Evolutionary conservation across 2,113 vertebrate species (phyloP).

Genomic region (Chunga burmeisteri): DNA sequence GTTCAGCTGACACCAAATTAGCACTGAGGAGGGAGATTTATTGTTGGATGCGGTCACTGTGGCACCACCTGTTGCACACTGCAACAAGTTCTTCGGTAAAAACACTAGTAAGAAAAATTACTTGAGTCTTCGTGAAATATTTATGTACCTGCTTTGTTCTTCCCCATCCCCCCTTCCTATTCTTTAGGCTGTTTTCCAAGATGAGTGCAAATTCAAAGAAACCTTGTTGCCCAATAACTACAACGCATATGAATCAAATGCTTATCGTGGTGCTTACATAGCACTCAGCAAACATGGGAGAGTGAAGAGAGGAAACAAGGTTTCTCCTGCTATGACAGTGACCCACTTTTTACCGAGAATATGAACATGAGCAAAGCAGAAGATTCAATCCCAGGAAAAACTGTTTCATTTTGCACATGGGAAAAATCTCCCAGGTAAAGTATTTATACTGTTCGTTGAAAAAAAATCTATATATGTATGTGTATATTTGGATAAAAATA

Average conservation of each 20-base stretch:
- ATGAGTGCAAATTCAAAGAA: slow-evolving; percentile 95
- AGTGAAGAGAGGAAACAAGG: slow-evolving; percentile 89
- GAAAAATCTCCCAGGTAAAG: slow-evolving; percentile 82
- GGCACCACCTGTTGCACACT: slow-evolving; percentile 17
- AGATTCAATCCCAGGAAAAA: slow-evolving; percentile 21
- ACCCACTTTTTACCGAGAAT: slow-evolving; percentile 96
- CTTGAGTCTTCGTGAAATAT: neutral
- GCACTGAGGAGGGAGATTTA: slow-evolving; percentile 12
- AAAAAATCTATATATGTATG: slow-evolving; percentile 53
- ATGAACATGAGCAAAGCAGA: slow-evolving; percentile 65
- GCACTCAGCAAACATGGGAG: slow-evolving; percentile 92
- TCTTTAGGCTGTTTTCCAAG: slow-evolving; percentile 87
- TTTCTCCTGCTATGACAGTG: slow-evolving; percentile 90
- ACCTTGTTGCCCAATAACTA: slow-evolving; percentile 93
- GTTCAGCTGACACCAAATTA: slow-evolving; percentile 50
- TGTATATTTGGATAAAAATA: slow-evolving; percentile 84
- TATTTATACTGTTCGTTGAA: slow-evolving; percentile 79
- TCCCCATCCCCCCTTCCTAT: neutral
- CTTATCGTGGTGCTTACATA: slow-evolving; percentile 84
- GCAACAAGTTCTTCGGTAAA: neutral
- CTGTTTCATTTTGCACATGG: slow-evolving; percentile 84
- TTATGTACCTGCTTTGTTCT: neutral
- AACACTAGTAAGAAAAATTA: neutral
- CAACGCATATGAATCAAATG: slow-evolving; percentile 91
- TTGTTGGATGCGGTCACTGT: neutral